Evolutionary conservation across 1,140 invertebrate species (phyloP), one percentile per base, ranked within the genome.

Genomic region (Pomacea maculata): DNA sequence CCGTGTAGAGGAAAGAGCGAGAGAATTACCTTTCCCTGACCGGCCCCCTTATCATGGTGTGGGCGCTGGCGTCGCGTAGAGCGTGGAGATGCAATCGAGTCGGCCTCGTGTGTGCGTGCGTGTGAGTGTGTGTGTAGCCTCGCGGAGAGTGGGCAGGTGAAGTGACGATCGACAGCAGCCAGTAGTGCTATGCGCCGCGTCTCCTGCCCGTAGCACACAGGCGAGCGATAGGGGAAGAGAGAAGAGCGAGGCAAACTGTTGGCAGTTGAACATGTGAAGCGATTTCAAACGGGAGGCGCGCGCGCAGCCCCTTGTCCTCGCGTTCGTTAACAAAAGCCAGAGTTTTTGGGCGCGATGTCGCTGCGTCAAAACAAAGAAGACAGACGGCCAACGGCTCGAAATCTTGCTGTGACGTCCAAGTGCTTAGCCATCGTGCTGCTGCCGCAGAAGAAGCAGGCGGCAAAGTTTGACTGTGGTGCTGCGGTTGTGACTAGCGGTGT

Each of bases 351-450:
- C 57, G 77, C 77, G 70, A 78, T 78, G 77, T 78, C 77, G 65
- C 77, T 68, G 54, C 77, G 77, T 78, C 77, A 78, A 54, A n/a
- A 65, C 45, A 78, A 67, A 67, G 77, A 78, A 57, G 77, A 78
- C 52, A 52, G 21, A 45, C 67, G 65, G 70, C 65, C 52, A 45
- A 29, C 17, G 29, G 29, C 61, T 8, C n/a, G 63, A 15, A 82
- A 85, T 78, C 76, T 82, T 61, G 71, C 84, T 19, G 86, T 87
- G 64, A 84, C 84, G 21, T 84, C 86, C 19, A 85, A 85, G 73
- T 87, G 86, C 78, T 70, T 87, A 34, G 86, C 84, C 9, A 87
- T 87, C 78, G 85, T 87, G 78, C 82, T 84, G 77, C 54, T 80
- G 77, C 77, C 81, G 29, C 80, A 83, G 63, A 78, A 54, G 19